Evolutionary conservation across 2,888 invertebrate species (phyloP), one percentile per base, ranked within the genome.

Genomic region (Calameuta filiformis): DNA sequence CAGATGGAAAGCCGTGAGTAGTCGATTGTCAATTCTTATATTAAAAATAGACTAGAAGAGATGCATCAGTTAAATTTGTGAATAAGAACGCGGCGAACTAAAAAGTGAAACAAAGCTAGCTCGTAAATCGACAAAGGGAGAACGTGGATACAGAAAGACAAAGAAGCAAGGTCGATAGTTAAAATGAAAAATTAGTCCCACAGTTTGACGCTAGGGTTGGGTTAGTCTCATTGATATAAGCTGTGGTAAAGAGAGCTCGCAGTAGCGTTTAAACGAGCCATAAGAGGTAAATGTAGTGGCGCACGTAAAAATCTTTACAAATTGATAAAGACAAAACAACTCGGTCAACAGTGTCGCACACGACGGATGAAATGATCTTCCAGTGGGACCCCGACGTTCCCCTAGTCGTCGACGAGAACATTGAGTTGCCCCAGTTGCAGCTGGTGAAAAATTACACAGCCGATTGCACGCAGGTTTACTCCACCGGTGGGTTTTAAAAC

Each of bases 1-100:
- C 97, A 98, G 92, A 97, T 98, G 96, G 98, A 98, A 91, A 98
- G 98, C 91, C 93, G 98, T 98, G 92, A 97, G 98, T 95, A 88
- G 40, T 56, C 56, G 56, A 9, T 56, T 56, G 23, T 56, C 15
- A 9, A 56, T 56, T 56, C 56, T 56, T 23, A 56, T 9, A 56
- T 23, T 56, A 0, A 56, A 56, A 56, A 23, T 56, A 56, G 56
- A 23, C 23, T 56, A 56, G 56, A 56, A 23, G 23, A 56, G 56
- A 56, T 56, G 9, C 56, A 9, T 56, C 56, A 23, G 9, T 56
- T 56, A 40, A 40, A 40, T 9, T 23, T 23, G 1, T 23, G 23
- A 56, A 56, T 56, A 23, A 56, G 56, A 56, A 56, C 56, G 56
- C 56, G 23, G 56, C 56, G 56, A 56, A 56, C 56, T 56, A 56